Base-by-base conservation (phyloP, 2,113 vertebrate genomes). In the Vireo altiloquus region DNA sequence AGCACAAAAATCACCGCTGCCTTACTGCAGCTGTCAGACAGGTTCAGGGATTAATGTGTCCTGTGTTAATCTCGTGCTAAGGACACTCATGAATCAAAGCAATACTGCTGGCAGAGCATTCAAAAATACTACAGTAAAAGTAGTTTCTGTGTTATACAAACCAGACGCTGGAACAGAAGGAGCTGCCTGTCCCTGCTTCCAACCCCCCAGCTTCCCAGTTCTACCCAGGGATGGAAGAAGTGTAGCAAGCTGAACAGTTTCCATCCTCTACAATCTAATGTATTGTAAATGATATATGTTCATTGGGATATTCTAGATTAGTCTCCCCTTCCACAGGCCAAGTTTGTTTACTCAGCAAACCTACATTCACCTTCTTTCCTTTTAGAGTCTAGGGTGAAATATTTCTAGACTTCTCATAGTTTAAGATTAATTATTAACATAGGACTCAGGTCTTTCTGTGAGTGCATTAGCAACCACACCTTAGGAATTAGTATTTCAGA, bases 381-480 rank as follows among this genome's bases (percentile, higher is more conserved):
- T 78, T 33, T 18, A 75, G 2, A 1, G 30, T 31, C 65, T 79
- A 11, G 24, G 20, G 66, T 65, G 31, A 92, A 91, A 90, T 46
- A 82, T 80, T 85, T 72, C 61, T 35, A 80, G 57, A 76, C 15
- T 68, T 78, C 69, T 65, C 12, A 9, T 28, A 56, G 56, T 44
- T 79, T 14, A 79, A 11, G 66, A 40, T 94, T 88, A 90, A 88
- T 69, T 28, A 91, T 90, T 96, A 92, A 93, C 61, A 13, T 27
- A 84, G 33, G 44, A 82, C 31, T 79, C 37, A 28, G 25, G 44
- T 63, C 33, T 20, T 68, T 46, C 56, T 52, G 2, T 14, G 28
- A 56, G 44, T 64, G 22, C 35, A 82, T 28, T 21, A 59, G 54
- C 65, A 69, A 46, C n/a, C 69, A 52, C 18, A 56, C 40, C 53